Evolutionary conservation across 2,113 vertebrate species (phyloP), one percentile per base, ranked within the genome.

Genomic region (Mellivora capensis): DNA sequence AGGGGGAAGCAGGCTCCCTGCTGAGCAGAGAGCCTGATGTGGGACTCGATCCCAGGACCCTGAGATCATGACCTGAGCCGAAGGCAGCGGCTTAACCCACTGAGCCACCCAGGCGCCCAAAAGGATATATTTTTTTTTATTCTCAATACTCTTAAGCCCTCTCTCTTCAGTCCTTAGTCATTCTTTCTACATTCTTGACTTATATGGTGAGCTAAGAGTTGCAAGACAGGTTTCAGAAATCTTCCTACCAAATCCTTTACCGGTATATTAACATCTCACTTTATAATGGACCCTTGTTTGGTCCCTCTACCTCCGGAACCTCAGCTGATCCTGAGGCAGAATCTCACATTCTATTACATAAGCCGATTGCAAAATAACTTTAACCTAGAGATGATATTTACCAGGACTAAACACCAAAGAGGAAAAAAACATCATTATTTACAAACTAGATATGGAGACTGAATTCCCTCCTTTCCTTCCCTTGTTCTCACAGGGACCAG

Each of bases 401-500:
- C 71, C 42, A 88, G 31, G 52, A 80, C 86, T n/a, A 88, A 90
- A 74, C 13, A 57, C 71, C 31, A 64, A 90, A 71, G 9, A 69
- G 14, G 39, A 18, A 59, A 71, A 61, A 64, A 67, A 21, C 12
- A 25, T 67, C 25, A 42, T 3, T 90, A 39, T 87, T 95, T 93
- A 87, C 17, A 67, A 85, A 76, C 18, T 69, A 18, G 21, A 57
- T 59, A 15, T 86, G 59, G 29, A 44, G 3, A 69, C 89, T 96
- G 42, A 84, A 11, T 84, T 82, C 31, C 39, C 61, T 57, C 20
- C 20, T 23, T n/a, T 97, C 20, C 3, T 39, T 95, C 69, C 0
- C 6, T 95, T 90, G 25, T 94, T 31, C 93, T 98, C 94, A 83
- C 94, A 99, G 99, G 99, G 99, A 99, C 86, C 99, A 99, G 94